Conservation (phyloP, 2,888 invertebrate genomes). For the Uropetala carovei region DNA sequence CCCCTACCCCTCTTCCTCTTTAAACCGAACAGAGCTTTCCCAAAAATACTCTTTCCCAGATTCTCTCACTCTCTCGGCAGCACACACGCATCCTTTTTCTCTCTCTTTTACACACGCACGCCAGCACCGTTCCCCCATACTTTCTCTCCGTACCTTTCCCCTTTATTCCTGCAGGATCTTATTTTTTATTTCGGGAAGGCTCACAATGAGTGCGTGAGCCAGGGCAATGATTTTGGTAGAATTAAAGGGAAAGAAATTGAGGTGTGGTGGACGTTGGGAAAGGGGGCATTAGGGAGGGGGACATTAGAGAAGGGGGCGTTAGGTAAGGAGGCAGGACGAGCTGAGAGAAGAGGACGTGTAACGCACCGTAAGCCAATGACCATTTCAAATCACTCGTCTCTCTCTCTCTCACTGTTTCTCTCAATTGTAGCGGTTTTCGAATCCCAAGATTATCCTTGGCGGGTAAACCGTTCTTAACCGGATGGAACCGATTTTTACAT, state of each 20-base stretch:
- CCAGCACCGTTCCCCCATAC: background rate
- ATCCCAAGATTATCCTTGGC: background rate
- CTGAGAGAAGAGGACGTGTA: background rate
- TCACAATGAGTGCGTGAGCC: conserved; percentile 9
- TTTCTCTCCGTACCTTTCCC: background rate
- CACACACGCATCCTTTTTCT: too few species aligned
- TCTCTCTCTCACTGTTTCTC: background rate
- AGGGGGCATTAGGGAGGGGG: too few species aligned
- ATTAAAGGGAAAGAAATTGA: too few species aligned
- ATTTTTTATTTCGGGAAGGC: background rate
- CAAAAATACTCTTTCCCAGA: too few species aligned
- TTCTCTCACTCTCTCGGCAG: too few species aligned
- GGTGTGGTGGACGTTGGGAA: too few species aligned
- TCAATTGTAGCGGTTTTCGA: background rate
- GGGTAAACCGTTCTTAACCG: background rate
- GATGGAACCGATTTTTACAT: too few species aligned
- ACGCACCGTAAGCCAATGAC: background rate
- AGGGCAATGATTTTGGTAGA: background rate
- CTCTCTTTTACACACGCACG: too few species aligned
- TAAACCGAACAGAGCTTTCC: too few species aligned
- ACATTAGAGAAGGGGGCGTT: too few species aligned
- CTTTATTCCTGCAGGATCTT: too few species aligned
- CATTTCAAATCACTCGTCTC: background rate
- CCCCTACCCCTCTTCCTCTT: background rate
- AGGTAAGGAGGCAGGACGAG: background rate